phyloP scores from a whole-genome alignment of 2,888 invertebrate genomes.

The Eremobia ochroleuca region DNA sequence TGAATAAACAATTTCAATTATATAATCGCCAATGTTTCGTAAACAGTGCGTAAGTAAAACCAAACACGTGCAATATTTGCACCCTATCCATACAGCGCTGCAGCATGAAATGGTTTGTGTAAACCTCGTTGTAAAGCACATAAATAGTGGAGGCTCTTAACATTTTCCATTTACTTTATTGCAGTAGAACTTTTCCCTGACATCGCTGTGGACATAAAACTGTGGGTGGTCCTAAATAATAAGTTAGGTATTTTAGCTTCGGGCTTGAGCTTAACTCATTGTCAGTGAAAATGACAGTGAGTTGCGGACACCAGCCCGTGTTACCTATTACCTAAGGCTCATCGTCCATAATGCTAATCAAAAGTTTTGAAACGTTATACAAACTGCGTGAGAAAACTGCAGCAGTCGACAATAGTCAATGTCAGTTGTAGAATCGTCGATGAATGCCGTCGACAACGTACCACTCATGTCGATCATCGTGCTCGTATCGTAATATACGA shows the following conservation, averaged over 20 bases:
- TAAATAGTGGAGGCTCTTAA: conserved; percentile 48
- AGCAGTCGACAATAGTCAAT: no score
- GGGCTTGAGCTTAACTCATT: background rate
- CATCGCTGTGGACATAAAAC: conserved; percentile 43
- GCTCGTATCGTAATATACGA: no score
- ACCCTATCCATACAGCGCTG: conserved; percentile 2
- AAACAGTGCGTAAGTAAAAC: background rate
- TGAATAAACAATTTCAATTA: background rate
- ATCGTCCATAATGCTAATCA: background rate
- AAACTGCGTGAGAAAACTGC: no score
- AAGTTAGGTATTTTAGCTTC: conserved; percentile 11
- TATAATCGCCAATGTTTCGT: background rate
- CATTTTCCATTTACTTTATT: conserved; percentile 54
- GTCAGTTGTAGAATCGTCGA: no score
- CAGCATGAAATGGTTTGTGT: conserved; percentile 31
- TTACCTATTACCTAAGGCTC: no score
- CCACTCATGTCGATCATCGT: no score
- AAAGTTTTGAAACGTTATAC: no score
- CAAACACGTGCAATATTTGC: conserved; percentile 18
- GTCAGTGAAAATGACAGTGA: conserved; percentile 5
- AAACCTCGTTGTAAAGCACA: conserved; percentile 38
- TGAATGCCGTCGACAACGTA: no score
- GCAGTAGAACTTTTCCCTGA: conserved; percentile 35
- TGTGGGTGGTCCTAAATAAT: conserved; percentile 32
- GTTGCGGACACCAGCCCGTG: no score